Conservation (phyloP, 2,113 vertebrate species). For the Chunga burmeisteri region DNA sequence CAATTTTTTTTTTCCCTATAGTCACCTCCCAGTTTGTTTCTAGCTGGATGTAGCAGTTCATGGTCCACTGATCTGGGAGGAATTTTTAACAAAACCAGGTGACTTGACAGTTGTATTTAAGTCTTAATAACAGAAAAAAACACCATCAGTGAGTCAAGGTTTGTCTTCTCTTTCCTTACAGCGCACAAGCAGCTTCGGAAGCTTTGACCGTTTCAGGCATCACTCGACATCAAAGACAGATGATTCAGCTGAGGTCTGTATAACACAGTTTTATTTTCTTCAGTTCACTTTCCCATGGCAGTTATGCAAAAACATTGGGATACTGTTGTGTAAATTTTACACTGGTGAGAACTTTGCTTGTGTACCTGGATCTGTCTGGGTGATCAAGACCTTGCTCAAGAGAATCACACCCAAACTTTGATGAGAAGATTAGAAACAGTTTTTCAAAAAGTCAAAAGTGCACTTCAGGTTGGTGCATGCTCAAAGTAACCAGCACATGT, state of each 20-base stretch:
- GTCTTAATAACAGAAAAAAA: background rate
- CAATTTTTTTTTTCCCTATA: background rate
- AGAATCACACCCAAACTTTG: background rate
- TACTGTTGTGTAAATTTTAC: background rate
- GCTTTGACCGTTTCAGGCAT: conserved; percentile 75
- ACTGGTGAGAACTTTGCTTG: background rate
- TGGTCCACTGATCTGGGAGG: background rate
- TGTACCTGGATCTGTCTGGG: background rate
- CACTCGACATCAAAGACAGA: conserved; percentile 61
- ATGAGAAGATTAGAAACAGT: background rate
- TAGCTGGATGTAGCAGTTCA: background rate
- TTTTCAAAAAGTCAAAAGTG: background rate
- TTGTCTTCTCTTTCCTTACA: conserved; percentile 59
- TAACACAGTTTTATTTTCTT: conserved; percentile 7
- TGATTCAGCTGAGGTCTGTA: conserved; percentile 70
- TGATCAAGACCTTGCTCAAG: background rate
- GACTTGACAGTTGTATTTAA: background rate
- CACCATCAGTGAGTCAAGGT: background rate
- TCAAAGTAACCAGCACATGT: background rate
- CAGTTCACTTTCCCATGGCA: background rate
- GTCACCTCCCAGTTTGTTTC: background rate
- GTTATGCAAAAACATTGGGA: background rate
- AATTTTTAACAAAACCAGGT: background rate
- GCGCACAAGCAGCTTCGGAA: conserved; percentile 81
- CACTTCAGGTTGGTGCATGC: background rate